These are phyloP conservation scores for Thunnus albacares DNA, from an alignment of 2,797 vertebrate genomes.

Conservation along the genomic window DNA sequence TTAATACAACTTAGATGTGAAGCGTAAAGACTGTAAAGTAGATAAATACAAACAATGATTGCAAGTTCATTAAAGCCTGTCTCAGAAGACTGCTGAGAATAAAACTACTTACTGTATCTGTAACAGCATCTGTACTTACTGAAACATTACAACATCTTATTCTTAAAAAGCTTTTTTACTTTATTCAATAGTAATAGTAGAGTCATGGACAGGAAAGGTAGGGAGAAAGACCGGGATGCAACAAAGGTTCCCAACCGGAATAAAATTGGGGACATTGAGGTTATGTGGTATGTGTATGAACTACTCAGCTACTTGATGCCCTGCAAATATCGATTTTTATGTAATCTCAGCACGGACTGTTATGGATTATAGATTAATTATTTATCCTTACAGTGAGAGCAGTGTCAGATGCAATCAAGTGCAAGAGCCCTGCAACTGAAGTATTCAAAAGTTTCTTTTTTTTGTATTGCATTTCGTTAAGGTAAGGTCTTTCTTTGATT, in stretches of 20 bases:
- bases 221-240: too few species aligned
- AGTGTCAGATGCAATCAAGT: slow-evolving; percentile 7
- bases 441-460: neutral
- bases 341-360: slow-evolving; percentile 19
- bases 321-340: slow-evolving; percentile 5
- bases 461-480: neutral
- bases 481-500: neutral
- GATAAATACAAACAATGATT: neutral
- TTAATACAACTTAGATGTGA: neutral
- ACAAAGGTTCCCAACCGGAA: too few species aligned
- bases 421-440: slow-evolving; percentile 4
- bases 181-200: too few species aligned
- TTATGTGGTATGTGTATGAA: neutral
- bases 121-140: neutral
- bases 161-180: too few species aligned
- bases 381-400: slow-evolving; percentile 12
- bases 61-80: neutral
- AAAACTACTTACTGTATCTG: neutral
- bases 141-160: neutral
- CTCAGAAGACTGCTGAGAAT: neutral
- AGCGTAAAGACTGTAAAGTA: neutral
- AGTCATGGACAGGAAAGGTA: too few species aligned
- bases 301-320: neutral
- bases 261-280: too few species aligned
- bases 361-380: slow-evolving; percentile 42